phyloP scores from a whole-genome alignment of 2,113 vertebrate species.

The Tachysurus vachellii region DNA sequence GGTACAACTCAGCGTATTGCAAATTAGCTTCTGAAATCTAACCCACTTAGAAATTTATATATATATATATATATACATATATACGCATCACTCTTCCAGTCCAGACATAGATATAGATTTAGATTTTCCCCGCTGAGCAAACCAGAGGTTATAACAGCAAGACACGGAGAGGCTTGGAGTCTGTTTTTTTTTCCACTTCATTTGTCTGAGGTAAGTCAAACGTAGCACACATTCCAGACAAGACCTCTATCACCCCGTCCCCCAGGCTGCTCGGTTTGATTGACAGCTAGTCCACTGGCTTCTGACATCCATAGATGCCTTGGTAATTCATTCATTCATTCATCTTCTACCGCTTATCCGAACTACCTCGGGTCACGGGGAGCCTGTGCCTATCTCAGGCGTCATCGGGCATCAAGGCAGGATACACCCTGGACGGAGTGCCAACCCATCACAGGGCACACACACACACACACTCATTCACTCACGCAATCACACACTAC shows the following conservation, averaged over 20 bases:
- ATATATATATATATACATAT: too few relatives aligned
- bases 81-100: background rate
- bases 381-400: too few relatives aligned
- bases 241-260: constrained; percentile 6
- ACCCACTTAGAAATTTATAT: too few relatives aligned
- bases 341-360: too few relatives aligned
- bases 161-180: too few relatives aligned
- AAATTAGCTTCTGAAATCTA: background rate
- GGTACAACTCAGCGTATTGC: background rate
- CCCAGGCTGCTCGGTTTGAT: constrained; percentile 28
- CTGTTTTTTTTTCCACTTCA: background rate
- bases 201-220: background rate
- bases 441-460: too few relatives aligned
- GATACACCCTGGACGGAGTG: too few relatives aligned
- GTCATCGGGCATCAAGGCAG: too few relatives aligned
- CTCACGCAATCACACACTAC: too few relatives aligned
- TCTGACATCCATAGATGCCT: constrained; percentile 45
- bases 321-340: too few relatives aligned
- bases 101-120: background rate
- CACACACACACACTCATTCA: too few relatives aligned
- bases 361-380: too few relatives aligned
- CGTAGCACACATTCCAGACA: background rate
- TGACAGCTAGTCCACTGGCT: constrained; percentile 37
- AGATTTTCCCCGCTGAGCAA: background rate
- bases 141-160: background rate